Base-by-base conservation (phyloP, 2,888 invertebrate species). In the Habrosyne pyritoides region DNA sequence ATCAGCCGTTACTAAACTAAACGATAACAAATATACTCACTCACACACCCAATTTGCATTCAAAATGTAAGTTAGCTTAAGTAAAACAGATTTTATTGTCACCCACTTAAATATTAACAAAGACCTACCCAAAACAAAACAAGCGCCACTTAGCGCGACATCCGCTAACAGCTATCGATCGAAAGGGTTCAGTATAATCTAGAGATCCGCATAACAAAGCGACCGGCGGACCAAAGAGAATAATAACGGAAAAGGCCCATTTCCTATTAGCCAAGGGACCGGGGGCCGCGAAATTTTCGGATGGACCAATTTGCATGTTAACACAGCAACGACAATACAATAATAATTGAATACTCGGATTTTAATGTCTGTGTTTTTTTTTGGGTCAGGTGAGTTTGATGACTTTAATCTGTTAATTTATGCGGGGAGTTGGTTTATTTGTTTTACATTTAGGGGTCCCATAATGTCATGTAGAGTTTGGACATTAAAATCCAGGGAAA, bases 291-390 rank as follows among this genome's bases (percentile, higher is more conserved):
- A 79, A 84, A 85, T 81, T 83, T 87, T 83, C 79, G 79, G 83
- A 82, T 78, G 81, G 79, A 68, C 78, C 81, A 85, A 90, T 90
- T 90, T 89, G 79, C 89, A 90, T 90, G 87, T 86, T 87, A 88
- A 89, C 87, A 81, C 76, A 71, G 66, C 56, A 63, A 66, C 60
- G 61, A 50, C 72, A 72, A 81, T 83, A 82, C 83, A 79, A 71
- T 73, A 73, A 81, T 87, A 86, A 88, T 89, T 87, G 86, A 89
- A 87, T 85, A 75, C 73, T 73, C 75, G 68, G 72, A 70, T 73
- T 77, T 74, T 69, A 63, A 70, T 79, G 82, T 83, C 79, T 80
- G 76, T 62, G 66, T 66, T 71, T 69, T 67, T 76, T 71, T 73
- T 69, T 56, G 63, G 42, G 61, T 14, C 42, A 18, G 68, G 75